Percentiles rank a stretch among this genome's conserved stretches.
Conservation (phyloP, 2,797 vertebrate species). For the Sebastes oblongus region DNA sequence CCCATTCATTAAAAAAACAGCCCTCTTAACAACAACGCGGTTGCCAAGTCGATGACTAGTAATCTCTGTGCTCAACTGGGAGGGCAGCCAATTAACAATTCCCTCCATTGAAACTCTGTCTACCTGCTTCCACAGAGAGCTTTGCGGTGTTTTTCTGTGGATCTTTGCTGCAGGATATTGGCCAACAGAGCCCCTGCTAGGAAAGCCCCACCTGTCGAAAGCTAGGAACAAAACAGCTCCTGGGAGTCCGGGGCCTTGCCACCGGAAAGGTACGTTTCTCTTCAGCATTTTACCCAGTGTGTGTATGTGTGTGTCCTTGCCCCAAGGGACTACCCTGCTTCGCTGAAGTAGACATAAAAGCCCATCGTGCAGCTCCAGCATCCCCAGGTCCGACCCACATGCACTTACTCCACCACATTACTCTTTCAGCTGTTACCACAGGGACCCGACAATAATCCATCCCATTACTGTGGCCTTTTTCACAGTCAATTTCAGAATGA, state of each 20-base stretch:
- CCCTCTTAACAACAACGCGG: conserved; percentile 14
- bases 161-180: conserved; percentile 19
- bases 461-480: conserved; percentile 49
- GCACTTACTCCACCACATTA: conserved; percentile 45
- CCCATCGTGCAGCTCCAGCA: conserved; percentile 27
- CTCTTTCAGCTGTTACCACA: conserved; percentile 47
- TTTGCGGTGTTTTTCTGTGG: conserved; percentile 11
- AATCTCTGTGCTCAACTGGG: conserved; percentile 30
- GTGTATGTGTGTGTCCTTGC: conserved; percentile 20
- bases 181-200: conserved; percentile 22
- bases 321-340: conserved; percentile 35
- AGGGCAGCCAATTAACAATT: conserved; percentile 42
- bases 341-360: conserved; percentile 66
- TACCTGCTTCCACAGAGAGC: conserved; percentile 16
- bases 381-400: conserved; percentile 42
- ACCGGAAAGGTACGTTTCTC: conserved; percentile 48
- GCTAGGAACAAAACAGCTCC: conserved; percentile 21
- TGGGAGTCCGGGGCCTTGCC: conserved; percentile 27
- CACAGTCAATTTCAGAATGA: conserved; percentile 51
- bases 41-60: conserved; percentile 42
- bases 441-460: conserved; percentile 46
- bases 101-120: conserved; percentile 17
- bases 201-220: conserved; percentile 46
- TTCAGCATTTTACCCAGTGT: conserved; percentile 12
- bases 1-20: conserved; percentile 34